A percentile compares a stretch with the other conserved stretches of the same genome.
Conservation (phyloP, 1,140 invertebrate genomes). For the Octopus sinensis region DNA sequence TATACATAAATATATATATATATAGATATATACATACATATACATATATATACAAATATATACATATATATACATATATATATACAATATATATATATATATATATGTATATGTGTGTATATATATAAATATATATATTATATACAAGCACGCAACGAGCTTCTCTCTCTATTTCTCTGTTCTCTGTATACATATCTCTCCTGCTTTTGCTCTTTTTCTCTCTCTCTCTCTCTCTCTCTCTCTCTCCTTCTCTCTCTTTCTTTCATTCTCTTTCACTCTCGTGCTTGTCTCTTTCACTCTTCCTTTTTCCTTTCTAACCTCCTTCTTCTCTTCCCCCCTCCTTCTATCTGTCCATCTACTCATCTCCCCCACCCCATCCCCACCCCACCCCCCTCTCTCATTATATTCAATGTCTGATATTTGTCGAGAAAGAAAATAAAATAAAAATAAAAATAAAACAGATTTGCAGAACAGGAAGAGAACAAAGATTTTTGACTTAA, state of each 20-base stretch:
- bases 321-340: neutral
- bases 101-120: neutral
- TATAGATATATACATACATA: too few species aligned
- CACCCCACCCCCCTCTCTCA: neutral
- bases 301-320: neutral
- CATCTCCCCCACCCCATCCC: neutral
- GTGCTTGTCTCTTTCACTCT: neutral
- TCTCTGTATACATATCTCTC: too few species aligned
- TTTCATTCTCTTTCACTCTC: neutral
- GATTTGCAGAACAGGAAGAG: too few species aligned
- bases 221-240: neutral
- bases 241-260: neutral
- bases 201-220: too few species aligned
- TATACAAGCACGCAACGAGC: neutral
- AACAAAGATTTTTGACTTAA: too few species aligned
- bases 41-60: too few species aligned
- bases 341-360: neutral
- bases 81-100: too few species aligned
- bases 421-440: too few species aligned
- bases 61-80: too few species aligned
- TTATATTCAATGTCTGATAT: neutral
- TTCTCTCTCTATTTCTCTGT: too few species aligned
- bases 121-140: neutral
- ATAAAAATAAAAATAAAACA: too few species aligned
- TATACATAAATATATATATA: too few species aligned